phyloP scores from a whole-genome alignment of 2,113 vertebrate species.

The Pedionomus torquatus region DNA sequence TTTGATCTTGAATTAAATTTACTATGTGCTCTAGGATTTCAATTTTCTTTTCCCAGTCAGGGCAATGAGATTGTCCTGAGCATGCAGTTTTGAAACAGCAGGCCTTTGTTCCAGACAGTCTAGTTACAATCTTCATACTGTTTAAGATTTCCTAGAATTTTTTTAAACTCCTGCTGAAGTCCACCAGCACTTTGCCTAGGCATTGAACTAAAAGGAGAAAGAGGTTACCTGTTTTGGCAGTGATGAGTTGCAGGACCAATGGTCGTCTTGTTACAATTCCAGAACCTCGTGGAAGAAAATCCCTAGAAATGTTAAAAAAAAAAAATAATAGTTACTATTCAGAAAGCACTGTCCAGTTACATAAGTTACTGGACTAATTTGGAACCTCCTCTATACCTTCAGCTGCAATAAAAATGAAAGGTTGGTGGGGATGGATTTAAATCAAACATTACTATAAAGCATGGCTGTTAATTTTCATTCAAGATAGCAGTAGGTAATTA shows the following conservation, averaged over 20 bases:
- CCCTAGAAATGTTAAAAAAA: constrained; percentile 60
- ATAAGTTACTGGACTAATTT: not conserved
- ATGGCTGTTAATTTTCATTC: not conserved
- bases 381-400: not conserved
- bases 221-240: constrained; percentile 79
- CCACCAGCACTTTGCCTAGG: not conserved
- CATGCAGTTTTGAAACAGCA: not conserved
- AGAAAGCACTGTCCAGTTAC: not conserved
- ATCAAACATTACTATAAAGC: not conserved
- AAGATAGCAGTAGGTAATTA: not conserved
- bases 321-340: not conserved
- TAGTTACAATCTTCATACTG: not conserved
- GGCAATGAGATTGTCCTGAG: not conserved
- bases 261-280: constrained; percentile 81
- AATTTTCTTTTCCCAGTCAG: not conserved
- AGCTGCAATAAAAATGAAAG: not conserved
- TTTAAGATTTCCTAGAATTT: not conserved
- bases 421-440: not conserved
- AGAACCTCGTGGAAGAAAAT: constrained; percentile 82
- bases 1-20: not conserved
- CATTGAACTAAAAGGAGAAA: not conserved
- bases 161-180: not conserved
- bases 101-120: not conserved
- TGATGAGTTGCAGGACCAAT: constrained; percentile 79
- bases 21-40: not conserved